Conservation (phyloP, 2,888 invertebrate genomes). For the Calliopum simillimum region DNA sequence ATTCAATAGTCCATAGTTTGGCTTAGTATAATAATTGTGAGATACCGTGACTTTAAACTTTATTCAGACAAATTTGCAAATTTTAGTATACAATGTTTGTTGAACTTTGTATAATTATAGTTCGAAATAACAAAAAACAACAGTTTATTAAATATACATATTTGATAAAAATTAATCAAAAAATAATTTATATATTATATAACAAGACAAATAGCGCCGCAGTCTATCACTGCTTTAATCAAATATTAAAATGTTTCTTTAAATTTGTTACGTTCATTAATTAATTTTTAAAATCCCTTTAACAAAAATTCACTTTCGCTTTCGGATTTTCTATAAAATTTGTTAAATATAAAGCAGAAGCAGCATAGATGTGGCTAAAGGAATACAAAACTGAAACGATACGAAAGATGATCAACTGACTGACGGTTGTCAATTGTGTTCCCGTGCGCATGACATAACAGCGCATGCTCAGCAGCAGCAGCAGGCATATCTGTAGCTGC, state of each 20-base stretch:
- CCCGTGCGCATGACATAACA: conserved; percentile 18
- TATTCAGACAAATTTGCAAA: background rate
- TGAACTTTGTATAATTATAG: background rate
- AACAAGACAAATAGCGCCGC: background rate
- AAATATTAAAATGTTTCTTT: conserved; percentile 12
- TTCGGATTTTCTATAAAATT: conserved; percentile 13
- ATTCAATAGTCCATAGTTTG: too few species aligned
- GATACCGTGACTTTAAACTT: background rate
- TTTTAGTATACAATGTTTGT: background rate
- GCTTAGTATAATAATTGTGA: too few species aligned
- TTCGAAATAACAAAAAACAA: too few species aligned
- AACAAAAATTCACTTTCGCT: conserved; percentile 25
- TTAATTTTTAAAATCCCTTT: conserved; percentile 6
- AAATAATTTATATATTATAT: conserved; percentile 1
- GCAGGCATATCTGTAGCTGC: background rate
- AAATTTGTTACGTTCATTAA: conserved; percentile 10
- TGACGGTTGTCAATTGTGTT: background rate
- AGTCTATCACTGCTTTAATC: background rate
- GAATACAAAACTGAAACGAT: background rate
- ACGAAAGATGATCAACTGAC: background rate
- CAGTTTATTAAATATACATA: too few species aligned
- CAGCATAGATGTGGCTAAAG: background rate
- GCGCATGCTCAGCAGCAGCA: conserved; percentile 9
- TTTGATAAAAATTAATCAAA: too few species aligned
- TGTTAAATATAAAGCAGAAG: conserved; percentile 8